Percentiles rank a stretch among this genome's conserved stretches.
Evolutionary conservation across 2,797 vertebrate species (phyloP).

Genomic region (Pteropus rufus): DNA sequence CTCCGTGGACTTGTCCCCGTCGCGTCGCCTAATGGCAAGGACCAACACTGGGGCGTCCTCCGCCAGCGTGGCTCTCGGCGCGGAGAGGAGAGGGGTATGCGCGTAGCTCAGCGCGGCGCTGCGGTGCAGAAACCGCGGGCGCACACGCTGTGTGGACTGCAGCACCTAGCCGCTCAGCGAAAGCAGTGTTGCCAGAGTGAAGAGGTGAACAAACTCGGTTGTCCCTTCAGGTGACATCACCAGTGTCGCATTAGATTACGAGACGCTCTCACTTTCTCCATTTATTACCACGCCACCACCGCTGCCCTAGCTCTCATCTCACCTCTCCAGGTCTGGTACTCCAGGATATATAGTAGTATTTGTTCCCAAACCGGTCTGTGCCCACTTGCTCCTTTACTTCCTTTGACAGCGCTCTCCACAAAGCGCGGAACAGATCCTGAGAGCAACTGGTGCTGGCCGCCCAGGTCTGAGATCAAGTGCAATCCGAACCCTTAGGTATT

Average conservation of each 20-base stretch:
- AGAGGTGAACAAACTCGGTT: too few species aligned
- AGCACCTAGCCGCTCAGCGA: neutral
- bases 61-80: too few species aligned
- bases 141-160: too few species aligned
- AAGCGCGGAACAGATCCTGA: constrained; percentile 79
- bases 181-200: too few species aligned
- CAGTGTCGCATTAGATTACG: neutral
- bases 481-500: neutral
- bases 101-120: too few species aligned
- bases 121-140: too few species aligned
- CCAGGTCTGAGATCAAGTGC: rapidly evolving
- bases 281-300: neutral
- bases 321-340: constrained; percentile 91
- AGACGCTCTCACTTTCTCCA: neutral
- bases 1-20: neutral
- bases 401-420: constrained; percentile 83
- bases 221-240: neutral
- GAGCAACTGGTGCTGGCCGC: neutral
- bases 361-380: constrained; percentile 91
- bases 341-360: constrained; percentile 88
- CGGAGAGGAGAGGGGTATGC: too few species aligned
- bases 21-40: neutral
- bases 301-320: neutral
- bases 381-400: constrained; percentile 88
- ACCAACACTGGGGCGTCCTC: neutral